These are phyloP conservation scores for Drosophila melanica DNA, from an alignment of 1,140 invertebrate species.

Conservation along the genomic window DNA sequence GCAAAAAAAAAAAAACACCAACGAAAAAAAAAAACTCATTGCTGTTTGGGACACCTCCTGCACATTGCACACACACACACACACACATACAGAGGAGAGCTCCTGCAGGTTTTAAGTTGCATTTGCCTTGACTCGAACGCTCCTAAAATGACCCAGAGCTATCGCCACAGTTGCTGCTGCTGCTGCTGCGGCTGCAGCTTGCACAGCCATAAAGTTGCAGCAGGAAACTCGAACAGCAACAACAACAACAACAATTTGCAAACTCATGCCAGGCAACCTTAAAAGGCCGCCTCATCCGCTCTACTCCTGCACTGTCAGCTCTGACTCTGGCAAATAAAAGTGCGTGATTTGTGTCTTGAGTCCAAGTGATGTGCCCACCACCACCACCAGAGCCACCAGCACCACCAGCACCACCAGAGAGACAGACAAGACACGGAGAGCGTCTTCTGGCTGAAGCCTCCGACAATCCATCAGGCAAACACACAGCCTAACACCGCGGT, in stretches of 20 bases:
- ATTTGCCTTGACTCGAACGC: slow-evolving; percentile 74
- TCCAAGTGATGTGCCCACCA: slow-evolving; percentile 69
- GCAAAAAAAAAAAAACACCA: slow-evolving; percentile 15
- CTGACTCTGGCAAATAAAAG: slow-evolving; percentile 71
- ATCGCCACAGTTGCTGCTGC: slow-evolving; percentile 53
- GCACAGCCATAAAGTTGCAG: slow-evolving; percentile 73
- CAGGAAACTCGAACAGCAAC: slow-evolving; percentile 67
- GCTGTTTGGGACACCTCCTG: slow-evolving; percentile 52
- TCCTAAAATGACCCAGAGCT: slow-evolving; percentile 79
- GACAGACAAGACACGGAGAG: slow-evolving; percentile 20
- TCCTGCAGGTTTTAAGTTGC: slow-evolving; percentile 77
- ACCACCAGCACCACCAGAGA: slow-evolving; percentile 7
- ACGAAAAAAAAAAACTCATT: slow-evolving; percentile 34
- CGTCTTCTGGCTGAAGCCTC: slow-evolving; percentile 43
- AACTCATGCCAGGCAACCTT: slow-evolving; percentile 79
- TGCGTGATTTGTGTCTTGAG: slow-evolving; percentile 74
- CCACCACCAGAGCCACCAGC: slow-evolving; percentile 20
- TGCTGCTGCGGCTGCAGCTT: slow-evolving; percentile 11
- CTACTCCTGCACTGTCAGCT: background rate
- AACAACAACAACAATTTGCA: slow-evolving; percentile 72
- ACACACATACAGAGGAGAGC: slow-evolving; percentile 17
- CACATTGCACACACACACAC: slow-evolving; percentile 18
- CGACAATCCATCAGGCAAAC: slow-evolving; percentile 75
- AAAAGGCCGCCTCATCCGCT: slow-evolving; percentile 77
- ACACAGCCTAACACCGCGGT: slow-evolving; percentile 54